Percentiles rank a stretch among this genome's conserved stretches.
phyloP scores from a whole-genome alignment of 2,888 invertebrate genomes.

The Temnothorax unifasciatus region DNA sequence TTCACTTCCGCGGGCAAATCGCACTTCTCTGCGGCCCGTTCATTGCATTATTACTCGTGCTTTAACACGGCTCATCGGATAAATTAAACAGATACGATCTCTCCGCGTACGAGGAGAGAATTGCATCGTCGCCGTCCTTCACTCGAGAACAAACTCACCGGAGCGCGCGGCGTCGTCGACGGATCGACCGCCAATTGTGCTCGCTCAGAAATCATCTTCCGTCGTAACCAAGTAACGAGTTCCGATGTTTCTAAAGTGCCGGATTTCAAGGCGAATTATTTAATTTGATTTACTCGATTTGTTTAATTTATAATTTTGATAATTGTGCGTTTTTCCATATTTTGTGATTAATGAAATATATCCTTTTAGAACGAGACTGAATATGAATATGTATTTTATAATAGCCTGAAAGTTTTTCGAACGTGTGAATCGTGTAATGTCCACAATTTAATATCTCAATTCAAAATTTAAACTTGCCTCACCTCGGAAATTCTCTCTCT shows the following conservation, averaged over 20 bases:
- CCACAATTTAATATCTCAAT: constrained; percentile 18
- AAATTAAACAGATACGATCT: constrained; percentile 47
- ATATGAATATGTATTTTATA: background rate
- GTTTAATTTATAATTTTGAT: background rate
- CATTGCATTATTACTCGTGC: constrained; percentile 44
- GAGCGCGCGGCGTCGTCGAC: background rate
- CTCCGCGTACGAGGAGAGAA: constrained; percentile 11
- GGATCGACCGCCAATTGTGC: constrained; percentile 26
- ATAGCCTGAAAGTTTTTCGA: background rate
- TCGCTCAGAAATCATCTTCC: constrained; percentile 17
- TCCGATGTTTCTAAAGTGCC: background rate
- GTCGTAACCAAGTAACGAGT: background rate
- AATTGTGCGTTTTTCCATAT: background rate
- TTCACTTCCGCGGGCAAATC: constrained; percentile 36
- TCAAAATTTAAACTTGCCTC: constrained; percentile 16
- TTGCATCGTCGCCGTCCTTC: background rate
- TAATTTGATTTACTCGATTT: too few species aligned
- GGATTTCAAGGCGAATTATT: background rate
- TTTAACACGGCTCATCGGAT: constrained; percentile 43
- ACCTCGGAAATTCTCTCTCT: background rate
- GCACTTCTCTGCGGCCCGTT: constrained; percentile 10
- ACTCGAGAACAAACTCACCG: background rate
- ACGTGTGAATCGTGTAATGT: constrained; percentile 19
- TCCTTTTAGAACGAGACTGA: background rate
- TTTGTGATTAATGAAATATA: background rate